phyloP scores from a whole-genome alignment of 2,888 invertebrate genomes.

The Apodemia hepburni region DNA sequence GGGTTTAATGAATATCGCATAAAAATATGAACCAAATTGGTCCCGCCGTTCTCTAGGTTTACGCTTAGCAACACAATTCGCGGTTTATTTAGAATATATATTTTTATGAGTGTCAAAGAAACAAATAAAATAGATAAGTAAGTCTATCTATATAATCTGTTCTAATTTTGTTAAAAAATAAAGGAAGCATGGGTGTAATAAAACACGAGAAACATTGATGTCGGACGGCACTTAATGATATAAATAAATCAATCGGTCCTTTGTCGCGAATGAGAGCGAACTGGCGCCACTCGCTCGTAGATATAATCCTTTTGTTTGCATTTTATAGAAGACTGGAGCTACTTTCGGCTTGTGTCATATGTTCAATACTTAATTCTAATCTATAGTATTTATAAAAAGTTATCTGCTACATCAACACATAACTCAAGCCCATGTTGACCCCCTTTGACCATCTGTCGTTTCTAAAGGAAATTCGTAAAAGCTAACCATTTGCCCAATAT shows the following conservation, averaged over 20 bases:
- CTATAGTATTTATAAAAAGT: no score
- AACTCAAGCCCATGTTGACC: no score
- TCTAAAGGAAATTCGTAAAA: no score
- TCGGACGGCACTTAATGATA: constrained; percentile 25
- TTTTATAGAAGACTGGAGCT: not conserved
- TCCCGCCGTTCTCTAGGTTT: no score
- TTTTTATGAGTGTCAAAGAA: not conserved
- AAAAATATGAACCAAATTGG: no score
- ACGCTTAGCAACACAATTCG: no score
- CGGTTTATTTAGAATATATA: no score
- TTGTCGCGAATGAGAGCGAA: constrained; percentile 33
- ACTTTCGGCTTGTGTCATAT: not conserved
- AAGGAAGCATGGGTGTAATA: constrained; percentile 19
- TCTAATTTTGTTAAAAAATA: constrained; percentile 18
- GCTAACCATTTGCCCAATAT: no score
- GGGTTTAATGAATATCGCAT: no score
- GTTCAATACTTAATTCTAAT: not conserved
- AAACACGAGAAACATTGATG: constrained; percentile 24
- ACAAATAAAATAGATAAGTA: not conserved
- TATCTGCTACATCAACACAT: no score
- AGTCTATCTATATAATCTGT: constrained; percentile 3
- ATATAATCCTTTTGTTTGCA: constrained; percentile 29
- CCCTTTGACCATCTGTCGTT: no score
- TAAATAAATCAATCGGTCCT: constrained; percentile 36
- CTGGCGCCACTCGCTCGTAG: constrained; percentile 31